Evolutionary conservation across 2,797 vertebrate genomes (phyloP).

Genomic region (Chelidonichthys spinosus): DNA sequence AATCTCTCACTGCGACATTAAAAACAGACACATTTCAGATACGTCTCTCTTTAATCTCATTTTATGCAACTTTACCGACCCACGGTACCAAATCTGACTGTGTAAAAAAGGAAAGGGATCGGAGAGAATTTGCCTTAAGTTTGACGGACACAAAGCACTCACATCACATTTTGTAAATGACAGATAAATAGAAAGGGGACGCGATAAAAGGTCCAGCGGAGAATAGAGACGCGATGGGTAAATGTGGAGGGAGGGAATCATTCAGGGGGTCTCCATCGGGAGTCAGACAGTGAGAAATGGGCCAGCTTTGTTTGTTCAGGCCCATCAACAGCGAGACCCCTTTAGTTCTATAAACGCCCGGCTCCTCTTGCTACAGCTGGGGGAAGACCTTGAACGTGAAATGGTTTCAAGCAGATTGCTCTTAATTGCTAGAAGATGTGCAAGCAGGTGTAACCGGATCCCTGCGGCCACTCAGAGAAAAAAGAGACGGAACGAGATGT

Average conservation of each 20-base stretch:
- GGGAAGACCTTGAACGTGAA: constrained; percentile 91
- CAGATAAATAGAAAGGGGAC: constrained; percentile 17
- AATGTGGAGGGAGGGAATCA: constrained; percentile 19
- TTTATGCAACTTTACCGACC: constrained; percentile 42
- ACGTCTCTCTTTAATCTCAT: constrained; percentile 11
- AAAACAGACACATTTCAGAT: constrained; percentile 38
- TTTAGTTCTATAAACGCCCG: constrained; percentile 64
- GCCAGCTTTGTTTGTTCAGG: constrained; percentile 68
- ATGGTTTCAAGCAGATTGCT: constrained; percentile 92
- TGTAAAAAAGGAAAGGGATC: not conserved
- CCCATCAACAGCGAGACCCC: constrained; percentile 55
- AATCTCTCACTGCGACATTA: constrained; percentile 35
- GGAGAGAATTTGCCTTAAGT: constrained; percentile 3
- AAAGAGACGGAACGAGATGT: constrained; percentile 46
- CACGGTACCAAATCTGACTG: not conserved
- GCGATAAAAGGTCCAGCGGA: constrained; percentile 10
- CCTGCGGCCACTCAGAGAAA: constrained; percentile 85
- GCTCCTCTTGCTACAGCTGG: constrained; percentile 85
- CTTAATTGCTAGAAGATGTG: constrained; percentile 97
- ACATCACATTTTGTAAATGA: constrained; percentile 20
- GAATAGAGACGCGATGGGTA: constrained; percentile 13
- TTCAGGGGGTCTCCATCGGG: constrained; percentile 38
- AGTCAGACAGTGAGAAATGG: constrained; percentile 47
- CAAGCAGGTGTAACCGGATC: constrained; percentile 94
- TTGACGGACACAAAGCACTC: constrained; percentile 11